A percentile compares a stretch with the other conserved stretches of the same genome.
Evolutionary conservation across 2,797 vertebrate species (phyloP).

Genomic region (Pseudomugil tenellus): DNA sequence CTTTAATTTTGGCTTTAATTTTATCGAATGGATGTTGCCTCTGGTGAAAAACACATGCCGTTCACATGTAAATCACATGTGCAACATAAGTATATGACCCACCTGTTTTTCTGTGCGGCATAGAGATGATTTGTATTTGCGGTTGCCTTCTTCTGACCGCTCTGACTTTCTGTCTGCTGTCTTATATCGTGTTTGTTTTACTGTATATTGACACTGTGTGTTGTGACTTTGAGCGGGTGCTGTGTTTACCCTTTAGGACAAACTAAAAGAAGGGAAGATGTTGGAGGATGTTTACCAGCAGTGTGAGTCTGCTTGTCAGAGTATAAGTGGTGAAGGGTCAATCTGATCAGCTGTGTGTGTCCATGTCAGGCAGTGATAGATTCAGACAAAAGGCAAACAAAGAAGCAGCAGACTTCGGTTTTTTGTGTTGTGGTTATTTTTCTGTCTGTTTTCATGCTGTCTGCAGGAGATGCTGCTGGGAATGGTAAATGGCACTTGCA

Average conservation of each 20-base stretch:
- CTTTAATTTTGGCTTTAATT: too few relatives aligned
- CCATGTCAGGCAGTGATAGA: neutral
- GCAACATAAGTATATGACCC: too few relatives aligned
- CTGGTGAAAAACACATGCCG: too few relatives aligned
- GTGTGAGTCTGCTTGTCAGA: constrained; percentile 39
- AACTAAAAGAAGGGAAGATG: constrained; percentile 31
- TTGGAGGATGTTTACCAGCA: constrained; percentile 44
- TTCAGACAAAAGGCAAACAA: constrained; percentile 16
- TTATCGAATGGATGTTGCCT: too few relatives aligned
- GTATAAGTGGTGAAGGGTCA: constrained; percentile 35
- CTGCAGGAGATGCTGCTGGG: constrained; percentile 38
- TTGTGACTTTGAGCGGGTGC: constrained; percentile 17
- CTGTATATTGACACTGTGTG: constrained; percentile 10
- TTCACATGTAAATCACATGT: too few relatives aligned
- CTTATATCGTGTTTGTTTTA: neutral
- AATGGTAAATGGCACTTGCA: constrained; percentile 34
- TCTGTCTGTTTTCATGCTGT: constrained; percentile 33
- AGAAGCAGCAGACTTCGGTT: constrained; percentile 19
- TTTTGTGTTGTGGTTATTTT: constrained; percentile 20
- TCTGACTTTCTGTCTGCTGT: constrained; percentile 11
- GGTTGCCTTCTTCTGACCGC: neutral
- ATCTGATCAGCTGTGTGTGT: constrained; percentile 19
- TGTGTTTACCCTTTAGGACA: constrained; percentile 29
- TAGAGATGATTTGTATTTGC: neutral
- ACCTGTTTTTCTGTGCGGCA: too few relatives aligned